Base-by-base conservation (phyloP, 2,888 invertebrate genomes). In the Tetragonisca angustula region DNA sequence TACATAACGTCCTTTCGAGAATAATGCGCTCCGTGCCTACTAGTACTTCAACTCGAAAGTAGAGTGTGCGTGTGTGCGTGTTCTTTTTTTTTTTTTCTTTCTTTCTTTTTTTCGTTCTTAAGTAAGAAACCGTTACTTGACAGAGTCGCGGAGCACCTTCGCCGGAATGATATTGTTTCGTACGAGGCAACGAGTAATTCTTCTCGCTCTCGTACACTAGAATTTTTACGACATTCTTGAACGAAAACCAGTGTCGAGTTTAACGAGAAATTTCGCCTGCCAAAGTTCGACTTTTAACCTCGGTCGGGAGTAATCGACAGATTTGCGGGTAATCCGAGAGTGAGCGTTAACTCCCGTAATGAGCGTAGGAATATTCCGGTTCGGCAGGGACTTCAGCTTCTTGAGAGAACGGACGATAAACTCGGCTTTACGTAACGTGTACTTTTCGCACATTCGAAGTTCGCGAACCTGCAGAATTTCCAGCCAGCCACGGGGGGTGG, bases 1-100 rank as follows among this genome's bases (percentile, higher is more conserved):
- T 84, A 80, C 70, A 71, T 84, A 80, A 85, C 76, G 76, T 80
- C 62, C 74, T 80, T 83, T 84, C 73, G 52, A 83, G 76, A 83
- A 78, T 69, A 80, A 79, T 54, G 54, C 75, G 75, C 49, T 69
- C 68, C 62, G 65, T 72, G 76, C 59, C 65, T 72, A 56, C 49
- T 50, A 17, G 50, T 59, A 73, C 32, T 64, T 68, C 62, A 19
- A n/a, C 32, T 64, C 32, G 1, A 15, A 15, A 11, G 27, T 27
- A 43, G 5, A 17, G 5, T 32, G 13, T 24, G 43, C 11, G 6
- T 11, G 36, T 36, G 36, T 3, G 43, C 21, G 56, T 24, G 27
- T 2, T 27, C 13, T 32, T 49, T n/a, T 65, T 52, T n/a, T 72
- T 65, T 65, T 13, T 9, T 15, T 15, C 0, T 17, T n/a, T 56